phyloP scores from a whole-genome alignment of 2,797 vertebrate species.

The Cottoperca gobio region DNA sequence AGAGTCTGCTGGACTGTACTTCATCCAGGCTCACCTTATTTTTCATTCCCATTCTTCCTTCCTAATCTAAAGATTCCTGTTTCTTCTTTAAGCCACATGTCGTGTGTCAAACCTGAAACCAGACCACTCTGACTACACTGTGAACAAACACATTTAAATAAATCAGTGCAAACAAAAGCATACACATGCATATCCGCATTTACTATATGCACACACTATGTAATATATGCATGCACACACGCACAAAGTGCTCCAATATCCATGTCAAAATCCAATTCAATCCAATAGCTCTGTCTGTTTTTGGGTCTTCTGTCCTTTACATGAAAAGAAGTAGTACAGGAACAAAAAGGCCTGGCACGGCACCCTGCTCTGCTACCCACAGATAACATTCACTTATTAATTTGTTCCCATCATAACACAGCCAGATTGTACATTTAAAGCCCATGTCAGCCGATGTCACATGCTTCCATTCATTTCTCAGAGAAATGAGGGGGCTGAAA shows the following conservation, averaged over 20 bases:
- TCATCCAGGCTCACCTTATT: slow-evolving; percentile 51
- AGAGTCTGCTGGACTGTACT: slow-evolving; percentile 39
- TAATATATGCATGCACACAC: slow-evolving; percentile 36
- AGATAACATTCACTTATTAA: slow-evolving; percentile 79
- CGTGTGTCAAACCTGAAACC: slow-evolving; percentile 29
- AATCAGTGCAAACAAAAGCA: slow-evolving; percentile 34
- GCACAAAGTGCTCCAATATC: slow-evolving; percentile 46
- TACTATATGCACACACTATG: slow-evolving; percentile 19
- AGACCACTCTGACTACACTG: slow-evolving; percentile 9
- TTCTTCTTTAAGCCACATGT: slow-evolving; percentile 14
- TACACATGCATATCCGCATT: slow-evolving; percentile 27
- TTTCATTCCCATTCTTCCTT: slow-evolving; percentile 34
- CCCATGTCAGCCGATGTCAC: slow-evolving; percentile 69
- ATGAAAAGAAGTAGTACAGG: slow-evolving; percentile 58
- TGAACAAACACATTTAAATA: slow-evolving; percentile 19
- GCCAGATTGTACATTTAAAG: slow-evolving; percentile 74
- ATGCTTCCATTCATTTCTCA: slow-evolving; percentile 61
- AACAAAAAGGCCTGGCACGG: slow-evolving; percentile 64
- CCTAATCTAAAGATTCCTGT: slow-evolving; percentile 30
- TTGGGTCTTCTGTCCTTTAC: slow-evolving; percentile 63
- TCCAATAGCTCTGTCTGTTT: slow-evolving; percentile 50
- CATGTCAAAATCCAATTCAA: slow-evolving; percentile 59
- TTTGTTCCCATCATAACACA: slow-evolving; percentile 67
- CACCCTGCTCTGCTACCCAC: slow-evolving; percentile 66
- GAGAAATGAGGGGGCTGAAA: slow-evolving; percentile 67